These are phyloP conservation scores for Mixornis gularis DNA, from an alignment of 2,113 vertebrate genomes.

Conservation along the genomic window DNA sequence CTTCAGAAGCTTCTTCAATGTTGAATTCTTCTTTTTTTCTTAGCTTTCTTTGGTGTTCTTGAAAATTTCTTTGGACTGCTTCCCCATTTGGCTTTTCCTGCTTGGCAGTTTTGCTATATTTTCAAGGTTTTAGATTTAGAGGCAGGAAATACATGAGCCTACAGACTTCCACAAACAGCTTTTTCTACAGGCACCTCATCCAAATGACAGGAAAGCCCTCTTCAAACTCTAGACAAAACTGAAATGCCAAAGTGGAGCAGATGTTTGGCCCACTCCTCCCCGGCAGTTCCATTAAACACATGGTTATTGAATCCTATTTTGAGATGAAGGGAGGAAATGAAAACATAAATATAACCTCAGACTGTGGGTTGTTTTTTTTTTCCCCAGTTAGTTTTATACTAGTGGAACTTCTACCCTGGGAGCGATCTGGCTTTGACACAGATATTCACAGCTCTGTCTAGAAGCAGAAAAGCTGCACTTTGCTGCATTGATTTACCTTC, in stretches of 20 bases:
- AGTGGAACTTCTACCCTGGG: not conserved
- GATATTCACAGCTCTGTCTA: not conserved
- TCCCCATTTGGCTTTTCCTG: not conserved
- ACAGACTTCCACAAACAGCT: not conserved
- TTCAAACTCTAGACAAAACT: not conserved
- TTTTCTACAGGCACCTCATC: not conserved
- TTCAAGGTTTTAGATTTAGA: not conserved
- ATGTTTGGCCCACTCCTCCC: slow-evolving; percentile 1
- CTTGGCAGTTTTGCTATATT: not conserved
- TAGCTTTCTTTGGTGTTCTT: not conserved
- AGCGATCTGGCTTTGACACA: not conserved
- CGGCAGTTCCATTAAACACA: not conserved
- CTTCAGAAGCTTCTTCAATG: not conserved
- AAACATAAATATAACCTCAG: not conserved
- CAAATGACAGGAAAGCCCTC: not conserved
- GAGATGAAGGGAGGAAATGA: not conserved
- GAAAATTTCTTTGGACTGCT: not conserved
- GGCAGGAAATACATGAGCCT: not conserved
- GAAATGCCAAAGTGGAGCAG: slow-evolving; percentile 13
- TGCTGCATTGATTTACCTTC: not conserved
- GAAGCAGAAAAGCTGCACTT: not conserved
- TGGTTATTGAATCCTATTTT: not conserved
- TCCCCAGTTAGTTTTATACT: not conserved
- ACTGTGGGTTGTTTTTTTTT: not conserved
- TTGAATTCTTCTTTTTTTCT: not conserved